Base-by-base conservation (phyloP, 2,888 invertebrate species). In the Tryphoninae sp. region DNA sequence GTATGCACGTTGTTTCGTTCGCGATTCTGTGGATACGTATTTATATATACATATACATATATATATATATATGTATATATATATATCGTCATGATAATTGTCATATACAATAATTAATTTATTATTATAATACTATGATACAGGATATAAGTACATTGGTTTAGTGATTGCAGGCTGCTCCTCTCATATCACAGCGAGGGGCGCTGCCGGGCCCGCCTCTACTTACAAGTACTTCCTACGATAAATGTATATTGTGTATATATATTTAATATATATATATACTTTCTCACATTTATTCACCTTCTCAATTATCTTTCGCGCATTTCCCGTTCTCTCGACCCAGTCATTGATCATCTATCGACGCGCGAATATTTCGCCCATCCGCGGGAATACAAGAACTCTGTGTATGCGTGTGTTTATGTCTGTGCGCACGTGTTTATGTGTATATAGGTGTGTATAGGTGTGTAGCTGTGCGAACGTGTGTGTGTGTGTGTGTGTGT, bases 121-220 rank as follows among this genome's bases (percentile, higher is more conserved):
- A 88, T 88, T 86, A 85, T 84, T 83, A 88, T 90, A 90, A 90
- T 91, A 91, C 90, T 92, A 92, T 92, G 85, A 88, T 92, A 92
- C 92, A 92, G 89, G 89, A 88, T 90, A 91, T 92, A 92, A 92
- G 91, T 92, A 92, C 92, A 92, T 91, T 92, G 92, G 92, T 92
- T 91, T 92, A 92, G 89, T 90, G 91, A 92, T 92, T 92, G 92
- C 92, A 92, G 92, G 92, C 92, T 92, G 92, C 92, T 92, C 92
- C 92, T 91, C 92, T 92, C 90, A 90, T 92, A 92, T 92, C 92
- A 92, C 92, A 91, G 91, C 90, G 91, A 92, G 92, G 91, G 91
- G 91, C 91, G 90, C 90, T 91, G 92, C 92, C 92, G 91, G 91
- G 91, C 92, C 92, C 92, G 91, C 91, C 86, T 87, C 85, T 88